phyloP scores from a whole-genome alignment of 1,140 invertebrate genomes.

The Cotesia glomerata region DNA sequence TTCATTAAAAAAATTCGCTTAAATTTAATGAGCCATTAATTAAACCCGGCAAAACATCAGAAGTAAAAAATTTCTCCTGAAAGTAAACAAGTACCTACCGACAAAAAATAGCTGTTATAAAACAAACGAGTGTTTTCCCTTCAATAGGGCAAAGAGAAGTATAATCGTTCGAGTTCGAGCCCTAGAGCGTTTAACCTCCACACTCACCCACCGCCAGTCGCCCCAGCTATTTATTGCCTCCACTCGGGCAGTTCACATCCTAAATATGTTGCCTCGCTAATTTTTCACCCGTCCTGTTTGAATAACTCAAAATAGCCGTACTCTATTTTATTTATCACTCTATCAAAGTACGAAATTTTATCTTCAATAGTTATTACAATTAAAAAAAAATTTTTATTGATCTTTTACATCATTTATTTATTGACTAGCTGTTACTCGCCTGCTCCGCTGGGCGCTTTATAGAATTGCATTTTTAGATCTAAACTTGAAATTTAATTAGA shows the following conservation, averaged over 20 bases:
- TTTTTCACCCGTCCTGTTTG: conserved; percentile 3
- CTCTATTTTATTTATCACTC: not conserved
- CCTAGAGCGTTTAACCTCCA: conserved; percentile 25
- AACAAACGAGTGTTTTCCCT: conserved; percentile 18
- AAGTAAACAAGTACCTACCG: too few species aligned
- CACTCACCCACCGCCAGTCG: conserved; percentile 31
- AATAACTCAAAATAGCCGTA: not conserved
- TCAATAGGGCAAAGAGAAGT: conserved; percentile 36
- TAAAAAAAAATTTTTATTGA: not conserved
- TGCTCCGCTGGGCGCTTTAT: too few species aligned
- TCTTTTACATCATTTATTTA: not conserved
- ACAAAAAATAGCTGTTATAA: not conserved
- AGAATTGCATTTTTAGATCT: too few species aligned
- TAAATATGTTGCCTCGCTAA: conserved; percentile 61
- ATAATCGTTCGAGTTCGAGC: conserved; percentile 49
- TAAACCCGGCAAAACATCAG: too few species aligned
- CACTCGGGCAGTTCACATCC: conserved; percentile 61
- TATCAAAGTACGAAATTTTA: too few species aligned
- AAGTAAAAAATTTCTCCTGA: too few species aligned
- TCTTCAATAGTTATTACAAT: too few species aligned
- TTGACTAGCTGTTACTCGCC: too few species aligned
- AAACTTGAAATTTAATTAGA: too few species aligned
- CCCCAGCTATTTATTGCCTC: conserved; percentile 58
- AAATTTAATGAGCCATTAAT: too few species aligned
- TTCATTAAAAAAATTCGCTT: too few species aligned